Conservation (phyloP, 2,113 vertebrate species). For the Corythoichthys intestinalis region DNA sequence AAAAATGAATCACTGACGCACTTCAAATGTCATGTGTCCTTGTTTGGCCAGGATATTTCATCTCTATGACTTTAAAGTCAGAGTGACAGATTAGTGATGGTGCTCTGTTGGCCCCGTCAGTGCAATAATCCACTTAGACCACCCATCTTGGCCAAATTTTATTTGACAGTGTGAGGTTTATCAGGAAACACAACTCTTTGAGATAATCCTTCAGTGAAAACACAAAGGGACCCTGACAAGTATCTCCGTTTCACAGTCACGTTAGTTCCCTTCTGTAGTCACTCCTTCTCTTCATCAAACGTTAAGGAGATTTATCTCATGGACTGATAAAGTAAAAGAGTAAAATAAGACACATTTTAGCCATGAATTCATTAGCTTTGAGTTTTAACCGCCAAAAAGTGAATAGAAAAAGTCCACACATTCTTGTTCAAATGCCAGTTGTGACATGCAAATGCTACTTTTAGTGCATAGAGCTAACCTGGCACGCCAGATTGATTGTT, state of each 20-base stretch:
- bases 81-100: slow-evolving; percentile 2
- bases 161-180: slow-evolving; percentile 5
- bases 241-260: slow-evolving; percentile 11
- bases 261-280: slow-evolving; percentile 11
- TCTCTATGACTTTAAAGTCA: not conserved
- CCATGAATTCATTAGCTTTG: not conserved
- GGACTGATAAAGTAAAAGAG: slow-evolving; percentile 12
- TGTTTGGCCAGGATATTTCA: not conserved
- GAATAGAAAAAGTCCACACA: not conserved
- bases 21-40: no score
- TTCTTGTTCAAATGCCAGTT: not conserved
- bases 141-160: slow-evolving; percentile 1
- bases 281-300: slow-evolving; percentile 17
- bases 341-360: not conserved
- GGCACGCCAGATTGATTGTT: no score
- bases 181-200: slow-evolving; percentile 7
- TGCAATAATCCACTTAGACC: not conserved
- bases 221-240: slow-evolving; percentile 6
- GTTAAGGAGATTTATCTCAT: slow-evolving; percentile 9
- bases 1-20: no score
- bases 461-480: no score
- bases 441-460: no score
- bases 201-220: slow-evolving; percentile 15
- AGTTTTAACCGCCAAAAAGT: not conserved
- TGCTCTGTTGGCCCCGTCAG: not conserved